Conservation (phyloP, 2,888 invertebrate species). For the Myopa tessellatipennis region DNA sequence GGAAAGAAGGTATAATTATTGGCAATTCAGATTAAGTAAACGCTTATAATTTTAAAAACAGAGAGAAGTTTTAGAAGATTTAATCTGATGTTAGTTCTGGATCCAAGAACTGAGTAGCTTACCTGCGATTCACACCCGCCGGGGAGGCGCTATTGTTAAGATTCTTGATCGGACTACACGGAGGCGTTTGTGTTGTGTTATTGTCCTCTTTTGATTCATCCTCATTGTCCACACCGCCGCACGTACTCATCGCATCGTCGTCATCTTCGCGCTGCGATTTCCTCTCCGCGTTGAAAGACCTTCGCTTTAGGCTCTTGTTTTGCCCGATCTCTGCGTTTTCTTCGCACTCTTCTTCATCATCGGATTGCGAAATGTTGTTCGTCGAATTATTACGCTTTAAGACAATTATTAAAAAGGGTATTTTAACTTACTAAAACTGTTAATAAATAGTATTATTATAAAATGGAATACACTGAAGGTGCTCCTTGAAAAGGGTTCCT, state of each 20-base stretch:
- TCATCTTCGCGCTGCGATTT: conserved; percentile 52
- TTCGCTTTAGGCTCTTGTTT: conserved; percentile 11
- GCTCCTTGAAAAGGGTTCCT: background rate
- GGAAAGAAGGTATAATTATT: conserved; percentile 17
- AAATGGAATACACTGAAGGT: background rate
- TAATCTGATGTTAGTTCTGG: too few relatives aligned
- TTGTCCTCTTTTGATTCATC: conserved; percentile 56
- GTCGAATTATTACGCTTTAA: conserved; percentile 48
- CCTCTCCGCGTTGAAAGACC: conserved; percentile 36
- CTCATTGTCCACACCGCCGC: conserved; percentile 31
- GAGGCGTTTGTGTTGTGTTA: conserved; percentile 63
- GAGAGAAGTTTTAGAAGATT: too few relatives aligned
- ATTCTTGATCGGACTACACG: conserved; percentile 67
- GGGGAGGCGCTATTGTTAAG: conserved; percentile 67
- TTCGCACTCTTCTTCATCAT: conserved; percentile 55
- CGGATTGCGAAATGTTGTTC: conserved; percentile 59
- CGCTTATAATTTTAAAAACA: background rate
- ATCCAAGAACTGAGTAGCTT: conserved; percentile 30
- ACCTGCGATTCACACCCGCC: conserved; percentile 68
- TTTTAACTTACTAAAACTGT: background rate
- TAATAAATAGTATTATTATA: background rate
- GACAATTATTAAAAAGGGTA: background rate
- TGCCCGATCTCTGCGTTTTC: conserved; percentile 25
- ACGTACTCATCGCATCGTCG: conserved; percentile 54
- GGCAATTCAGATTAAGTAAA: background rate